Evolutionary conservation across 2,888 invertebrate genomes (phyloP).

Genomic region (Scelioninae gen. 2): DNA sequence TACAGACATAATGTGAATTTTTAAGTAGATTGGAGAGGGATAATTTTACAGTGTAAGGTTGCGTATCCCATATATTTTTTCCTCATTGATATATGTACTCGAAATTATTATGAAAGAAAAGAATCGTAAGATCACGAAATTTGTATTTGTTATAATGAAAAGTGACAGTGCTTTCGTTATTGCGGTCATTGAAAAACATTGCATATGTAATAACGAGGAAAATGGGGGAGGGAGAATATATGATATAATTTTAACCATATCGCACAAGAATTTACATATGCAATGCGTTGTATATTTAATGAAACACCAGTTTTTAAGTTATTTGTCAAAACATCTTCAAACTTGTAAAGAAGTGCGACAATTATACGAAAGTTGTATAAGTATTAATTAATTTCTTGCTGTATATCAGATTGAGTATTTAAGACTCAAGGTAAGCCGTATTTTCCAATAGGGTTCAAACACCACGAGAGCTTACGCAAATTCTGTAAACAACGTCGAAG

Average conservation of each 20-base stretch:
- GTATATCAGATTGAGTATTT: slow-evolving; percentile 34
- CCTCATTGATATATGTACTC: slow-evolving; percentile 32
- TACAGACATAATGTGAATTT: slow-evolving; percentile 29
- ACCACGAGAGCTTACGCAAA: slow-evolving; percentile 48
- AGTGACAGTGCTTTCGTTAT: slow-evolving; percentile 13
- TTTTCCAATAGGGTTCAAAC: slow-evolving; percentile 38
- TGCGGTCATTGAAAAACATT: slow-evolving; percentile 7
- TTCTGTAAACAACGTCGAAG: slow-evolving; percentile 49
- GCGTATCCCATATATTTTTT: slow-evolving; percentile 47
- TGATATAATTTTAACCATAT: slow-evolving; percentile 8
- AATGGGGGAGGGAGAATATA: neutral
- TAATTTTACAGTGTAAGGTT: slow-evolving; percentile 42
- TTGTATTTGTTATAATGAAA: slow-evolving; percentile 37
- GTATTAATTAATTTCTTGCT: slow-evolving; percentile 47
- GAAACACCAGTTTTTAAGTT: slow-evolving; percentile 29
- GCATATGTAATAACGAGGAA: slow-evolving; percentile 19
- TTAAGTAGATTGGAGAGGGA: slow-evolving; percentile 35
- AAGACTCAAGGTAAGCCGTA: slow-evolving; percentile 22
- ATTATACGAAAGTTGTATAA: slow-evolving; percentile 26
- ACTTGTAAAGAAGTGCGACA: slow-evolving; percentile 19
- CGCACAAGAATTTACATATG: slow-evolving; percentile 32
- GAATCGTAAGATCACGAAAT: slow-evolving; percentile 26
- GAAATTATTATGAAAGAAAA: slow-evolving; percentile 25
- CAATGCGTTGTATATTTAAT: slow-evolving; percentile 29
- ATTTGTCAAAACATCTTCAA: slow-evolving; percentile 25